Base-by-base conservation (phyloP, 2,888 invertebrate species). In the Sphaerophoria taeniata region DNA sequence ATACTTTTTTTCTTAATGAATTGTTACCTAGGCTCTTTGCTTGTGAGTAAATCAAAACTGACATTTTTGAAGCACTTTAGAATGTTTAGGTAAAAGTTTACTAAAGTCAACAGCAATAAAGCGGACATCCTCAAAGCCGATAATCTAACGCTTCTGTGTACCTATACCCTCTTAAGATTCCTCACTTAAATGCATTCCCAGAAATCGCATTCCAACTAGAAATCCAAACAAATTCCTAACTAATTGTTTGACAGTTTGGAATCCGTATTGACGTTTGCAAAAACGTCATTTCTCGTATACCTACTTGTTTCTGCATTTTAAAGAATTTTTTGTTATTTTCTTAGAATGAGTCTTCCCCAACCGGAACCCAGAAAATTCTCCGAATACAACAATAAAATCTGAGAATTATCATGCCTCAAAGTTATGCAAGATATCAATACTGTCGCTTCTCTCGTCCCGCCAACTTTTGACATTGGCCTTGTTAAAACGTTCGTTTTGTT, bases 191-290 rank as follows among this genome's bases (percentile, higher is more conserved):
- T 79, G 65, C n/a, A 60, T 72, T 43, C 60, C 53, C 34, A 73
- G 72, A 71, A 78, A 72, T 73, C 73, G 78, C 78, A 79, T 73
- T 79, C 78, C 67, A 49, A 53, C 51, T 39, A 24, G 16, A 63
- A 33, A 12, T 33, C 7, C 51, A 76, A 55, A 9, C 43, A 39
- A 16, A 60, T 11, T 73, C 45, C 43, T 72, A 1, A 39, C 39
- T 6, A 39, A 9, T 43, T 11, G 11, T 3, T 43, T 43, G 11
- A 24, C 24, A 14, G 24, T 0, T 12, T n/a, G 34, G 43, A 9
- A 60, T 79, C 67, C 73, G 60, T 61, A 60, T 78, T 72, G 72
- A 72, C 49, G 31, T 55, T 69, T 33, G 34, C 6, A 11, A 36
- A 12, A 69, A 6, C 33, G 33, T 47, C 31, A 61, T 56, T 33